Conservation (phyloP, 2,113 vertebrate genomes). For the Melanostigma gelatinosum region DNA sequence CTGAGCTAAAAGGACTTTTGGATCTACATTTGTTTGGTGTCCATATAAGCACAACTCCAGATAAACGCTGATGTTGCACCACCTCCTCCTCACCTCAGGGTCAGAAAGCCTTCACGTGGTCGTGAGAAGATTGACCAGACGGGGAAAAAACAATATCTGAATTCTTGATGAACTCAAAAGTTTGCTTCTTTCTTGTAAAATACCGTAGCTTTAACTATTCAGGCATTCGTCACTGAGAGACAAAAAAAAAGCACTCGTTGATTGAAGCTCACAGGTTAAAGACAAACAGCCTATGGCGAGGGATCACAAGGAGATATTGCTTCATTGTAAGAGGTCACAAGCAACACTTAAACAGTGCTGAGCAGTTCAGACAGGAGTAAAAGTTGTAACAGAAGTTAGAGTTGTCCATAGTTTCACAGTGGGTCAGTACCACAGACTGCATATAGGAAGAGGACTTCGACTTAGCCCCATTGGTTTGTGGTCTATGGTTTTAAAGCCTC, state of each 20-base stretch:
- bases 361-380: conserved; percentile 23
- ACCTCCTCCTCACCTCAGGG: no score
- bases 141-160: not conserved
- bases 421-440: not conserved
- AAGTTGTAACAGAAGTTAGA: conserved; percentile 15
- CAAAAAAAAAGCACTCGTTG: not conserved
- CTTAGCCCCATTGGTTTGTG: not conserved
- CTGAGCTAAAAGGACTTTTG: not conserved
- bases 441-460: not conserved
- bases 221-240: not conserved
- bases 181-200: not conserved
- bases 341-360: conserved; percentile 31
- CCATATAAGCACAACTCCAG: not conserved
- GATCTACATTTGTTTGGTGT: not conserved
- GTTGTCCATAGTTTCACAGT: conserved; percentile 41
- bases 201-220: not conserved
- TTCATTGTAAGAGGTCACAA: not conserved
- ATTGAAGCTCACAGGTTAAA: not conserved
- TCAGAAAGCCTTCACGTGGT: not conserved
- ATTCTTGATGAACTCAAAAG: not conserved
- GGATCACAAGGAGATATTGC: not conserved
- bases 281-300: not conserved
- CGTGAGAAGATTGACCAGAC: not conserved
- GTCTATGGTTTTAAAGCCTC: not conserved
- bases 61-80: not conserved